These are phyloP conservation scores for Geophilus truncorum DNA, from an alignment of 2,888 invertebrate genomes.

Conservation along the genomic window DNA sequence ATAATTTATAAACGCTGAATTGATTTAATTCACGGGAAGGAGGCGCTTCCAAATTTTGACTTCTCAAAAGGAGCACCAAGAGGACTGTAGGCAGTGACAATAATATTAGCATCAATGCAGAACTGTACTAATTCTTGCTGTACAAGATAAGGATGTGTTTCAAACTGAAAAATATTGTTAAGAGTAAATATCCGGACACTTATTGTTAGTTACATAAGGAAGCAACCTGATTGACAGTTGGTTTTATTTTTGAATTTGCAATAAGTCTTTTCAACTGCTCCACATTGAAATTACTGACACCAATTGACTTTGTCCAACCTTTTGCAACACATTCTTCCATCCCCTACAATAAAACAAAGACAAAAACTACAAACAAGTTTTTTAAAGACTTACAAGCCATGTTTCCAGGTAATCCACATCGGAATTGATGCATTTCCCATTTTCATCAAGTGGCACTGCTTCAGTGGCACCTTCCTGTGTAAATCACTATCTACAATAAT, in stretches of 20 bases:
- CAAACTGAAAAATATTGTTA: conserved; percentile 57
- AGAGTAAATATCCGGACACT: background rate
- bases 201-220: background rate
- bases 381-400: conserved; percentile 65
- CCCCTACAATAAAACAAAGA: too few relatives aligned
- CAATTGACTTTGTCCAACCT: too few relatives aligned
- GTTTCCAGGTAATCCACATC: conserved; percentile 59
- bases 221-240: conserved; percentile 61
- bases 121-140: conserved; percentile 59
- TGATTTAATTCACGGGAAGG: background rate
- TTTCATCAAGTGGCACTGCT: conserved; percentile 62
- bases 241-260: conserved; percentile 58
- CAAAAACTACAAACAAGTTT: too few relatives aligned
- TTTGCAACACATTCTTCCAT: too few relatives aligned
- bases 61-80: conserved; percentile 66
- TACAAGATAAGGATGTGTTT: conserved; percentile 72
- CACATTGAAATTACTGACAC: conserved; percentile 75
- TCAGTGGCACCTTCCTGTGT: conserved; percentile 57
- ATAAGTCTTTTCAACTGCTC: conserved; percentile 65
- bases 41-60: conserved; percentile 52
- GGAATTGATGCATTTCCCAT: conserved; percentile 48
- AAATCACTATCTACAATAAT: too few relatives aligned
- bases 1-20: too few relatives aligned
- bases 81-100: conserved; percentile 71
- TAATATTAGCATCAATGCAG: conserved; percentile 61